These are phyloP conservation scores for Lamprologus lemairii DNA, from an alignment of 2,113 vertebrate genomes.

Conservation along the genomic window DNA sequence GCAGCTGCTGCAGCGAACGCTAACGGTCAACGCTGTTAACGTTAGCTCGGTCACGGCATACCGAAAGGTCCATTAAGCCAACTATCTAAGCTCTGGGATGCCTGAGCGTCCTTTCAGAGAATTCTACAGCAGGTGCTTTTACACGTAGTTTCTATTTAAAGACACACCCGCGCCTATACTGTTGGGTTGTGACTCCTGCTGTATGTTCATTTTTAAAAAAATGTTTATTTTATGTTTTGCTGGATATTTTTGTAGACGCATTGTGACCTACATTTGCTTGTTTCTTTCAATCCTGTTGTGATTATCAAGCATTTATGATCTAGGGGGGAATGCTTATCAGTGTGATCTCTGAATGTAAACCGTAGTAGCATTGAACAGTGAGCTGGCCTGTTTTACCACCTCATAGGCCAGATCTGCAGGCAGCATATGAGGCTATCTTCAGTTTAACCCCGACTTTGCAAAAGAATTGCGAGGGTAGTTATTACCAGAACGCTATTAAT, in stretches of 20 bases:
- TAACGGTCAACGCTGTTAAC: background rate
- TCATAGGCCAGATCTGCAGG: background rate
- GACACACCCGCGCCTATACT: background rate
- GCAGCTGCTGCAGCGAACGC: background rate
- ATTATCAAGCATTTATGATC: background rate
- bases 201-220: rapidly evolving
- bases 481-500: rapidly evolving
- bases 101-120: background rate
- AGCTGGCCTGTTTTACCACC: background rate
- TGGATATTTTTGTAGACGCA: background rate
- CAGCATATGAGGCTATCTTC: background rate
- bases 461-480: background rate
- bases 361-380: background rate
- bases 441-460: background rate
- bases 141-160: background rate
- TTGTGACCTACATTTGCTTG: background rate
- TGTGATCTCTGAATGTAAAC: background rate
- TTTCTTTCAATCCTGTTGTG: background rate
- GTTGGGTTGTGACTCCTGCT: background rate
- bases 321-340: background rate
- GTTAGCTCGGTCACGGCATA: background rate
- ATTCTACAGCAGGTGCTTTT: background rate
- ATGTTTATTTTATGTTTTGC: background rate
- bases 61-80: background rate
- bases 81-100: background rate